Percentiles rank a stretch among this genome's conserved stretches.
These are phyloP conservation scores for Epinephelus coioides DNA, from an alignment of 2,797 vertebrate genomes.

Conservation along the genomic window DNA sequence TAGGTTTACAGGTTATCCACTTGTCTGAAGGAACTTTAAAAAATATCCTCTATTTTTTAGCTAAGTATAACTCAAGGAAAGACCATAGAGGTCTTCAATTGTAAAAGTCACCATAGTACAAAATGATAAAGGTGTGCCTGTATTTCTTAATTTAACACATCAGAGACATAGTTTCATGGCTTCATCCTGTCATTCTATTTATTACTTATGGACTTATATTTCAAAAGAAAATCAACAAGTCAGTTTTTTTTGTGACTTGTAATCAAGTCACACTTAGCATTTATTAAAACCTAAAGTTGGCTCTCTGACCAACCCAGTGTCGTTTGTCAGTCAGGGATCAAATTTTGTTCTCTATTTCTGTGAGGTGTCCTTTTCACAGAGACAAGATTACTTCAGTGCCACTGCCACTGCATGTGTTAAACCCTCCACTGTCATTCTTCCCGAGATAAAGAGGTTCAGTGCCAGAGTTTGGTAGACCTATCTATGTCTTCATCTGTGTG, in stretches of 20 bases:
- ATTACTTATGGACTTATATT: not conserved
- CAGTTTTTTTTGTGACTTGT: conserved; percentile 16
- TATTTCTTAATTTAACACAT: not conserved
- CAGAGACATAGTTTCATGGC: not conserved
- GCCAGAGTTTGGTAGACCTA: conserved; percentile 24
- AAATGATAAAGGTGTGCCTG: fast-evolving
- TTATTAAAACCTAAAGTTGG: not conserved
- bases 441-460: conserved; percentile 46
- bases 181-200: not conserved
- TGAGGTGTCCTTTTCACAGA: not conserved
- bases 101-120: not conserved
- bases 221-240: not conserved
- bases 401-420: conserved; percentile 4
- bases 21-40: conserved; percentile 7
- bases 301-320: not conserved
- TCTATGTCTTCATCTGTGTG: conserved; percentile 51
- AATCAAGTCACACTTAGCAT: not conserved
- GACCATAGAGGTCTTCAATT: not conserved
- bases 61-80: not conserved
- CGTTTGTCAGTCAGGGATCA: not conserved
- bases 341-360: not conserved
- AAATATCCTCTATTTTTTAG: conserved; percentile 1
- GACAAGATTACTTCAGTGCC: not conserved
- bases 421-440: not conserved
- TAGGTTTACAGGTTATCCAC: conserved; percentile 52